A percentile compares a stretch with the other conserved stretches of the same genome.
These are phyloP conservation scores for Phoxinus phoxinus DNA, from an alignment of 2,113 vertebrate genomes.

Conservation along the genomic window DNA sequence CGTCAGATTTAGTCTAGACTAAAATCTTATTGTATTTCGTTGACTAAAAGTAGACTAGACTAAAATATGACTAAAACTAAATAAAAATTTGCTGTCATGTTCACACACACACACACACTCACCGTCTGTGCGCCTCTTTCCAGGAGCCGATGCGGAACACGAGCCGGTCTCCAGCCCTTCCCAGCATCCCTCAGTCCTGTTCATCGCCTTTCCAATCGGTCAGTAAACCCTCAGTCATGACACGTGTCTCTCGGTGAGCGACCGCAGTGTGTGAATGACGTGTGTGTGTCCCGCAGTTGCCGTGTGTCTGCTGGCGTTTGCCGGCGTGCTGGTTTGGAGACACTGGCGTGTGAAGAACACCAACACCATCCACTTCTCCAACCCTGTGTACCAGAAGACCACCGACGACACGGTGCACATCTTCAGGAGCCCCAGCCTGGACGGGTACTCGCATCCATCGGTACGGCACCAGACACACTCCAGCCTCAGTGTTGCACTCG, in stretches of 20 bases:
- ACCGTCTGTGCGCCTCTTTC: neutral
- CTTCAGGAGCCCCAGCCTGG: constrained; percentile 79
- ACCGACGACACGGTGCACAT: constrained; percentile 85
- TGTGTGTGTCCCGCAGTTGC: constrained; percentile 65
- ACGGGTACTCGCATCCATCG: constrained; percentile 83
- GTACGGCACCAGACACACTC: constrained; percentile 65
- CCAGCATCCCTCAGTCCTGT: constrained; percentile 66
- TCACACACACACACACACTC: neutral
- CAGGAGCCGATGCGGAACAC: constrained; percentile 49
- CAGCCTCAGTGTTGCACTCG: no score
- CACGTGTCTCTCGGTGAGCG: neutral
- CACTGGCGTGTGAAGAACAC: constrained; percentile 84
- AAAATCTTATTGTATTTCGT: no score
- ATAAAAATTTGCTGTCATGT: no score
- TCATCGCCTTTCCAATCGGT: constrained; percentile 81
- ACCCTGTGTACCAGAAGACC: constrained; percentile 93
- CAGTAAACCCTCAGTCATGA: constrained; percentile 58
- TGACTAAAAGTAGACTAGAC: no score
- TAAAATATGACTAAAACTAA: no score
- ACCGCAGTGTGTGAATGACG: neutral
- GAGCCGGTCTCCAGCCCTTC: constrained; percentile 48
- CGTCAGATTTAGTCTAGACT: no score
- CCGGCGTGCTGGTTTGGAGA: constrained; percentile 79
- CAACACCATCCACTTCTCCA: constrained; percentile 91
- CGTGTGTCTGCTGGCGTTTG: constrained; percentile 72